A percentile compares a stretch with the other conserved stretches of the same genome.
These are phyloP conservation scores for Kryptolebias marmoratus DNA, from an alignment of 2,113 vertebrate genomes.

Conservation along the genomic window DNA sequence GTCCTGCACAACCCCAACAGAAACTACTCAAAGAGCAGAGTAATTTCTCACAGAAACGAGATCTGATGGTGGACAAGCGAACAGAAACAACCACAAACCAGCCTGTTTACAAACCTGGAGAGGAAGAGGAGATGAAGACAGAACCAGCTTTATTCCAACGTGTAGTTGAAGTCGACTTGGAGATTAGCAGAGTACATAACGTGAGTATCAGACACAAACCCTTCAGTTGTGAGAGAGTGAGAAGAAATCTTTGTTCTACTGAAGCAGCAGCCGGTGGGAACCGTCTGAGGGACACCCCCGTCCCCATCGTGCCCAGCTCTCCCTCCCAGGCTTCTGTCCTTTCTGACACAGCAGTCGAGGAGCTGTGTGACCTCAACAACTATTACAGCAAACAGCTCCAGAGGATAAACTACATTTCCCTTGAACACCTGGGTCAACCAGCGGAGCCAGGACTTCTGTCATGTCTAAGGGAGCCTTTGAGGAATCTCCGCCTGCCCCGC, in stretches of 20 bases:
- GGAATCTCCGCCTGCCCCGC: constrained; percentile 68
- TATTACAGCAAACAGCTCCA: constrained; percentile 71
- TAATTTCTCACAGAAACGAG: constrained; percentile 54
- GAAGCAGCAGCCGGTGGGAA: not conserved
- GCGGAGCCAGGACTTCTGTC: constrained; percentile 64
- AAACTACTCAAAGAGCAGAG: constrained; percentile 68
- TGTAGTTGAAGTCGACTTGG: constrained; percentile 60
- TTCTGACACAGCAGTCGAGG: constrained; percentile 75
- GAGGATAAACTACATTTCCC: constrained; percentile 80
- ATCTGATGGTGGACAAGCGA: constrained; percentile 10
- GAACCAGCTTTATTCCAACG: not conserved
- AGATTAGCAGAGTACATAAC: constrained; percentile 52
- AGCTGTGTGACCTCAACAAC: constrained; percentile 73
- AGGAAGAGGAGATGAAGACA: not conserved
- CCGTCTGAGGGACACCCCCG: not conserved
- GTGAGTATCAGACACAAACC: constrained; percentile 25
- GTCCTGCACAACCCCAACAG: constrained; percentile 24
- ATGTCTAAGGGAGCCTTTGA: constrained; percentile 76
- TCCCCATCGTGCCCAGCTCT: constrained; percentile 24
- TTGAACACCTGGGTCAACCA: constrained; percentile 71
- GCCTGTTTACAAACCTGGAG: not conserved
- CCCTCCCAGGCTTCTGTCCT: constrained; percentile 76
- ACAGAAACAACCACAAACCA: not conserved
- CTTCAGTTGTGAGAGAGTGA: constrained; percentile 50
- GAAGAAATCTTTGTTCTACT: constrained; percentile 13